A percentile compares a stretch with the other conserved stretches of the same genome.
Conservation (phyloP, 2,888 invertebrate genomes). For the Himalopsyche japonica region DNA sequence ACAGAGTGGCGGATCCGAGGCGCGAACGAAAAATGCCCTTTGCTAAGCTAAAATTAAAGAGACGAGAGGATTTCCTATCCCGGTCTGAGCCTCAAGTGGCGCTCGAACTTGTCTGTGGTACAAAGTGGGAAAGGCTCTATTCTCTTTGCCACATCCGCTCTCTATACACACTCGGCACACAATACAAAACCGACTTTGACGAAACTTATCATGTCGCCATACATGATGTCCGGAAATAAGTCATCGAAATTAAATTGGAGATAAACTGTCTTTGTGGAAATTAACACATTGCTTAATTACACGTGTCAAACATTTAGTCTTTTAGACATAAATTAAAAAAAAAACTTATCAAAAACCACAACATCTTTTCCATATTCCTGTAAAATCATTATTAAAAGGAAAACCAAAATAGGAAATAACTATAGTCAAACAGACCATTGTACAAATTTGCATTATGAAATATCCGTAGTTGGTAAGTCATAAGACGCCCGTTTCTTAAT, state of each 20-base stretch:
- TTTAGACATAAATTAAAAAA: too few species aligned
- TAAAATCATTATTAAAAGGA: too few species aligned
- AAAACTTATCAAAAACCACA: too few species aligned
- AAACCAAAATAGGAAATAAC: too few species aligned
- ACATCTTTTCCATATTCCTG: too few species aligned
- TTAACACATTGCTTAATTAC: too few species aligned
- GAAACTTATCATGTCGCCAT: not conserved
- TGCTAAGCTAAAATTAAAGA: slow-evolving; percentile 34
- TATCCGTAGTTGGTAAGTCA: too few species aligned
- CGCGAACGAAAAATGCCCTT: slow-evolving; percentile 18
- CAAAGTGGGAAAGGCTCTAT: not conserved
- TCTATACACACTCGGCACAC: not conserved
- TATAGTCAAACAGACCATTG: too few species aligned
- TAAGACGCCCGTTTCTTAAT: too few species aligned
- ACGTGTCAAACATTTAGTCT: too few species aligned
- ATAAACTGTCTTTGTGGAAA: too few species aligned
- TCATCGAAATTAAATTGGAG: not conserved
- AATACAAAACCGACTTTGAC: not conserved
- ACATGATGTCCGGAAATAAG: not conserved
- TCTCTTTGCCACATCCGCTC: not conserved
- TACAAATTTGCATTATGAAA: too few species aligned
- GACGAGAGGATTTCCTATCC: slow-evolving; percentile 14
- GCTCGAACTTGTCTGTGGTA: not conserved
- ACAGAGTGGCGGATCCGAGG: slow-evolving; percentile 11
- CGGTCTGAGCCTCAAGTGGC: slow-evolving; percentile 7